Conservation (phyloP, 2,888 invertebrate genomes). For the Chaetogeoica ovagalla region DNA sequence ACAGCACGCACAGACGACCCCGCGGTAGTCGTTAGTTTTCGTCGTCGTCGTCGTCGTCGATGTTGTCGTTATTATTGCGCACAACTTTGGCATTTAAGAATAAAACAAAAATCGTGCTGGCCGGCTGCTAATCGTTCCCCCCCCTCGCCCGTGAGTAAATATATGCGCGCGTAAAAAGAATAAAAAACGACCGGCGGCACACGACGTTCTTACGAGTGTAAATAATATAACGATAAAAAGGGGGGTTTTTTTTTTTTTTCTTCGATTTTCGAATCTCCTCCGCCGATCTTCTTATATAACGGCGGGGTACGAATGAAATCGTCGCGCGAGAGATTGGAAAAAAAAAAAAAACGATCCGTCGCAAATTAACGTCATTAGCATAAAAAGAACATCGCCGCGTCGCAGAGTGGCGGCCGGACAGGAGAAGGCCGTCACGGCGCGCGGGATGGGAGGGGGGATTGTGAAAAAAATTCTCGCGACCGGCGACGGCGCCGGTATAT, state of each 20-base stretch:
- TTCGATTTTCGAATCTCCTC: too few species aligned
- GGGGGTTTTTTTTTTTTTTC: too few species aligned
- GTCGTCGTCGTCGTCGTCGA: background rate
- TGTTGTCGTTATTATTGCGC: slow-evolving; percentile 20
- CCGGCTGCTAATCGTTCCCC: slow-evolving; percentile 12
- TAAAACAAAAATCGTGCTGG: slow-evolving; percentile 18
- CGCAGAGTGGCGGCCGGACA: background rate
- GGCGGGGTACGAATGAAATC: too few species aligned
- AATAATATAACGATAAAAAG: too few species aligned
- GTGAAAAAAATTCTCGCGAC: slow-evolving; percentile 27
- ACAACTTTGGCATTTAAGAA: slow-evolving; percentile 32
- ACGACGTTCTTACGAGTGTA: background rate
- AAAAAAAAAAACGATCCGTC: background rate
- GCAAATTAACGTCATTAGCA: slow-evolving; percentile 33
- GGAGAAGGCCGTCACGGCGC: too few species aligned
- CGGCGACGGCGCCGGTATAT: slow-evolving; percentile 46
- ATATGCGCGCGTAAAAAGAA: background rate
- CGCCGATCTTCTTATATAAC: too few species aligned
- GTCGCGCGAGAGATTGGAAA: background rate
- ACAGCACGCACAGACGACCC: slow-evolving; percentile 4
- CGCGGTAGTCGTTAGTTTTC: background rate
- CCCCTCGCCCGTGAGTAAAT: background rate
- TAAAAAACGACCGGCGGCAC: background rate
- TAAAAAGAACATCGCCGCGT: too few species aligned
- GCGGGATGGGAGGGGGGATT: background rate